A percentile compares a stretch with the other conserved stretches of the same genome.
Evolutionary conservation across 2,888 invertebrate species (phyloP).

Genomic region (Erebia aethiops): DNA sequence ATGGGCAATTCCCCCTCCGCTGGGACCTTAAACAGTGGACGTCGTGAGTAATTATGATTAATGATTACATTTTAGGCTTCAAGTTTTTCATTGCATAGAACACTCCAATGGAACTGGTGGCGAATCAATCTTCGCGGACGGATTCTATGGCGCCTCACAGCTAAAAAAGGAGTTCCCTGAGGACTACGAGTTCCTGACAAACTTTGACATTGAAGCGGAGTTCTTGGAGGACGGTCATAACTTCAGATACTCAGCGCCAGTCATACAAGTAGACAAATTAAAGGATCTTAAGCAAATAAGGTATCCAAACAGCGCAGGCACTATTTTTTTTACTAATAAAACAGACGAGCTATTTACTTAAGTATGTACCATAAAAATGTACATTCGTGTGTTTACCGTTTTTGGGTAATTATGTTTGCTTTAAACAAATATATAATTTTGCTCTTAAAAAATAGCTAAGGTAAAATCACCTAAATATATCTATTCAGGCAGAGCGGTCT

Average conservation of each 20-base stretch:
- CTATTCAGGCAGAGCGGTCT: too few species aligned
- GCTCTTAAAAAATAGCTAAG: too few species aligned
- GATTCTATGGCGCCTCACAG: conserved; percentile 85
- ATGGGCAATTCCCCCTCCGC: too few species aligned
- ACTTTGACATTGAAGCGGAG: conserved; percentile 83
- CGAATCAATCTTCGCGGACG: conserved; percentile 89
- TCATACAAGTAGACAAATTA: conserved; percentile 82
- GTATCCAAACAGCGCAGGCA: conserved; percentile 54
- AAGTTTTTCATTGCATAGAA: conserved; percentile 72
- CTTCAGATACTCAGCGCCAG: conserved; percentile 81
- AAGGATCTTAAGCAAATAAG: conserved; percentile 85
- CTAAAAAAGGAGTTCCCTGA: conserved; percentile 79
- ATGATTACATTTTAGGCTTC: conserved; percentile 57
- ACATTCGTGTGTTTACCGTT: too few species aligned
- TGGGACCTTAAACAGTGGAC: too few species aligned
- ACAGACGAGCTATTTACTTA: too few species aligned
- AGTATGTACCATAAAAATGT: too few species aligned
- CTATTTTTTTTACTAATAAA: too few species aligned
- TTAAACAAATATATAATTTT: too few species aligned
- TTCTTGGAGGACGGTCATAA: conserved; percentile 85
- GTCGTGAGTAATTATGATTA: too few species aligned
- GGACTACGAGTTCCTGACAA: conserved; percentile 83
- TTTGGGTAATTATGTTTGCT: too few species aligned
- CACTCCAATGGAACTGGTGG: conserved; percentile 85
- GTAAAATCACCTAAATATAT: too few species aligned